A percentile compares a stretch with the other conserved stretches of the same genome.
Conservation (phyloP, 1,140 invertebrate genomes). For the Eumeta japonica region DNA sequence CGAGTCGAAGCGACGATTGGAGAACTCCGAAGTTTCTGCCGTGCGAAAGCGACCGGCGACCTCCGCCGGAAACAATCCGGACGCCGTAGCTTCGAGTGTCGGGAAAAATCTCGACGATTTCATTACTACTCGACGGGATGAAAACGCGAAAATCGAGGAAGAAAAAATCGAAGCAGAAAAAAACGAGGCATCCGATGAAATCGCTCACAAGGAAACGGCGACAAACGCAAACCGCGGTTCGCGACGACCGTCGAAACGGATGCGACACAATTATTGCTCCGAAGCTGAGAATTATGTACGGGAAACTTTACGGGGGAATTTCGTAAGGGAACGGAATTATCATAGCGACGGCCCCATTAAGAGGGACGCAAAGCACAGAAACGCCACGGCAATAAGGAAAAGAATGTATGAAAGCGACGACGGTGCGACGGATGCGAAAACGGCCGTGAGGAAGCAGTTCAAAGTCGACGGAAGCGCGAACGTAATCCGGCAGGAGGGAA, state of each 20-base stretch:
- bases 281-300: background rate
- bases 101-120: background rate
- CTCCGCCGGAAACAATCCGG: slow-evolving; percentile 45
- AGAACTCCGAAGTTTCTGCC: too few relatives aligned
- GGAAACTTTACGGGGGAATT: background rate
- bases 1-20: too few relatives aligned
- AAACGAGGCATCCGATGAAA: background rate
- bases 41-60: too few relatives aligned
- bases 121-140: too few relatives aligned
- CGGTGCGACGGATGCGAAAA: too few relatives aligned
- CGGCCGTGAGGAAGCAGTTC: too few relatives aligned
- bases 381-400: too few relatives aligned
- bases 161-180: background rate
- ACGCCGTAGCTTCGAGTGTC: slow-evolving; percentile 19
- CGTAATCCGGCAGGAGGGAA: background rate
- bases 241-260: background rate
- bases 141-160: background rate
- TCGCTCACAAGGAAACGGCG: background rate
- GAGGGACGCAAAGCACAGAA: background rate
- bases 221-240: background rate
- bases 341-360: background rate
- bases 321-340: background rate
- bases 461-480: too few relatives aligned
- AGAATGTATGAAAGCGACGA: too few relatives aligned
- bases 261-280: background rate